Evolutionary conservation across 35 echinoderm and acorn worm genomes (phyloP).

Genomic region (Acanthaster planci): DNA sequence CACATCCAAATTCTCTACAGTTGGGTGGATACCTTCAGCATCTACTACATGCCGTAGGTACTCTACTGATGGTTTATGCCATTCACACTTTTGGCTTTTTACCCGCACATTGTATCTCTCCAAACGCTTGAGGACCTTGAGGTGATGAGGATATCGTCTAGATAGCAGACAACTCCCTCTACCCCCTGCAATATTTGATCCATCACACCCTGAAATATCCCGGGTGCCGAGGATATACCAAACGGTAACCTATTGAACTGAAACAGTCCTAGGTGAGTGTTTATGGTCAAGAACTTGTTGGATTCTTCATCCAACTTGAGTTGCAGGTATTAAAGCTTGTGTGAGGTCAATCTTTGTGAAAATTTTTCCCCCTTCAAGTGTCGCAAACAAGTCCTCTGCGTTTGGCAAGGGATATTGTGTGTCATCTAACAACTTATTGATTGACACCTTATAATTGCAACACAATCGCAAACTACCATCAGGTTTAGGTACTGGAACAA

Average conservation of each 20-base stretch:
- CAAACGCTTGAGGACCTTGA: conserved; percentile 23
- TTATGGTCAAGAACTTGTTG: conserved; percentile 51
- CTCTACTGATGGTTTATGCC: too few relatives aligned
- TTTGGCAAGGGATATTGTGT: conserved; percentile 39
- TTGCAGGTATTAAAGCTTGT: conserved; percentile 60
- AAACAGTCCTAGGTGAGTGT: conserved; percentile 60
- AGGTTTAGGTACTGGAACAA: conserved; percentile 34
- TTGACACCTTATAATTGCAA: conserved; percentile 56
- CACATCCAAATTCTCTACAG: neutral
- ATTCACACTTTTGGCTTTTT: too few relatives aligned
- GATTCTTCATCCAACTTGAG: conserved; percentile 39
- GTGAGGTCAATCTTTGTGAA: conserved; percentile 57
- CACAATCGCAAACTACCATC: conserved; percentile 55
- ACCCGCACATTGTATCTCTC: conserved; percentile 40
- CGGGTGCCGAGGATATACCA: conserved; percentile 56
- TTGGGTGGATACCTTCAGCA: conserved; percentile 34
- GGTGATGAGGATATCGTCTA: conserved; percentile 74
- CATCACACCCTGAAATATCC: conserved; percentile 53
- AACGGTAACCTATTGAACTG: conserved; percentile 63
- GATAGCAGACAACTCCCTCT: conserved; percentile 42
- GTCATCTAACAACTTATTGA: conserved; percentile 39
- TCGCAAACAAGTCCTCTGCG: conserved; percentile 22
- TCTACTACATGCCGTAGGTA: conserved; percentile 61
- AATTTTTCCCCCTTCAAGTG: conserved; percentile 23
- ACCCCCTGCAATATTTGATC: conserved; percentile 48